These are phyloP conservation scores for Steinernema khuongi DNA, from an alignment of 1,140 invertebrate species.

Conservation along the genomic window DNA sequence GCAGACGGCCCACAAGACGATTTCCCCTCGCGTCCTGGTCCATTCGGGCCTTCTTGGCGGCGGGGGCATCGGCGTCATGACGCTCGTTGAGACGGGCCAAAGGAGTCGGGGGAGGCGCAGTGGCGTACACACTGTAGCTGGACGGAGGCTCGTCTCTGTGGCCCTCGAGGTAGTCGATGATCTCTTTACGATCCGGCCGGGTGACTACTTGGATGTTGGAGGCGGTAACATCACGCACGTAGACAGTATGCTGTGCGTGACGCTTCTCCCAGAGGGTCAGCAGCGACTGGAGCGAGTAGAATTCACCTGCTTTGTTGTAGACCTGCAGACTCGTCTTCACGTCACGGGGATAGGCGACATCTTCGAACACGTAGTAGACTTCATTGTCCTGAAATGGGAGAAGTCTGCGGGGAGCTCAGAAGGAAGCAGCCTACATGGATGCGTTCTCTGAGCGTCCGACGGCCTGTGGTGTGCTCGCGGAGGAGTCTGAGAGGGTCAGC, in stretches of 20 bases:
- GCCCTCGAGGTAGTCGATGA: conserved; percentile 28
- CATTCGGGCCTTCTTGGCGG: conserved; percentile 27
- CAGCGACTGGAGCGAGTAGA: conserved; percentile 26
- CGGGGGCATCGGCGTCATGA: conserved; percentile 18
- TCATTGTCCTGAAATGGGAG: conserved; percentile 22
- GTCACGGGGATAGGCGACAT: conserved; percentile 22
- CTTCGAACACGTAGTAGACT: conserved; percentile 23
- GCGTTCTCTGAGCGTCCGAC: not conserved
- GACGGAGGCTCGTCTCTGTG: conserved; percentile 16
- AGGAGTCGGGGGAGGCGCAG: conserved; percentile 22
- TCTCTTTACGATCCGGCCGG: conserved; percentile 22
- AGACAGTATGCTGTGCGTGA: conserved; percentile 19
- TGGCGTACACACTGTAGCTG: conserved; percentile 17
- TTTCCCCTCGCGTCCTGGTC: conserved; percentile 2
- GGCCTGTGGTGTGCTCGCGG: not conserved
- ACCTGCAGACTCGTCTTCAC: not conserved
- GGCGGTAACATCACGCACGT: conserved; percentile 25
- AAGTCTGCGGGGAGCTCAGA: conserved; percentile 4
- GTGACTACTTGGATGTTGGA: conserved; percentile 23
- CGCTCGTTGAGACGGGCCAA: not conserved
- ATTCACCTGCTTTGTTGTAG: conserved; percentile 21
- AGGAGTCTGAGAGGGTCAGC: conserved; percentile 1
- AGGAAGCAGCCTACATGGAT: not conserved
- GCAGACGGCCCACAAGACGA: conserved; percentile 28
- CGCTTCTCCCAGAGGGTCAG: conserved; percentile 27